Percentiles rank a stretch among this genome's conserved stretches.
phyloP scores from a whole-genome alignment of 2,888 invertebrate genomes.

The Spilarctia lutea region DNA sequence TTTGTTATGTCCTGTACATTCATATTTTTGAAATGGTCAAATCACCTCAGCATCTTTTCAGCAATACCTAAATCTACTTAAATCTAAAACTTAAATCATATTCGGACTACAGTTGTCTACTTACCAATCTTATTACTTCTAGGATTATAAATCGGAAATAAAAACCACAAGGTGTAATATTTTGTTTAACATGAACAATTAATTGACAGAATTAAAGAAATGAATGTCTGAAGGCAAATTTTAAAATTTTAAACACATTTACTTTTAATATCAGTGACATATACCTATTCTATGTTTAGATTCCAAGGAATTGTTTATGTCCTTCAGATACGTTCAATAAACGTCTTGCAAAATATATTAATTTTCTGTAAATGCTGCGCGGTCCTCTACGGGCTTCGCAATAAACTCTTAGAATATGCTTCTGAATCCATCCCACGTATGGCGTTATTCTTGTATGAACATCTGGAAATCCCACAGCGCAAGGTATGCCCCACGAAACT shows the following conservation, averaged over 20 bases:
- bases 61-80: neutral
- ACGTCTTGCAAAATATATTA: slow-evolving; percentile 6
- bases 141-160: neutral
- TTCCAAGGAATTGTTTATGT: neutral
- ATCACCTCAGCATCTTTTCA: neutral
- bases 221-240: neutral
- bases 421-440: slow-evolving; percentile 70
- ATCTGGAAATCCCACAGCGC: slow-evolving; percentile 81
- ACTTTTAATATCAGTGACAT: neutral
- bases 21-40: neutral
- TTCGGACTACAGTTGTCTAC: neutral
- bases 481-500: slow-evolving; percentile 83
- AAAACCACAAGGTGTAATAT: neutral
- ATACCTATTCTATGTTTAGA: neutral
- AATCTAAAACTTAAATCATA: neutral
- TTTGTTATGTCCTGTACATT: no score
- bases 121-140: neutral
- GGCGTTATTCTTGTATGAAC: slow-evolving; percentile 78
- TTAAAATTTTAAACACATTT: neutral
- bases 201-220: neutral
- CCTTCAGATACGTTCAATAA: slow-evolving; percentile 3
- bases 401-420: slow-evolving; percentile 38
- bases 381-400: slow-evolving; percentile 19
- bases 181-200: neutral
- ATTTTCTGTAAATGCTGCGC: slow-evolving; percentile 1